Evolutionary conservation across 2,113 vertebrate genomes (phyloP), one percentile per base, ranked within the genome.

Genomic region (Caretta caretta): DNA sequence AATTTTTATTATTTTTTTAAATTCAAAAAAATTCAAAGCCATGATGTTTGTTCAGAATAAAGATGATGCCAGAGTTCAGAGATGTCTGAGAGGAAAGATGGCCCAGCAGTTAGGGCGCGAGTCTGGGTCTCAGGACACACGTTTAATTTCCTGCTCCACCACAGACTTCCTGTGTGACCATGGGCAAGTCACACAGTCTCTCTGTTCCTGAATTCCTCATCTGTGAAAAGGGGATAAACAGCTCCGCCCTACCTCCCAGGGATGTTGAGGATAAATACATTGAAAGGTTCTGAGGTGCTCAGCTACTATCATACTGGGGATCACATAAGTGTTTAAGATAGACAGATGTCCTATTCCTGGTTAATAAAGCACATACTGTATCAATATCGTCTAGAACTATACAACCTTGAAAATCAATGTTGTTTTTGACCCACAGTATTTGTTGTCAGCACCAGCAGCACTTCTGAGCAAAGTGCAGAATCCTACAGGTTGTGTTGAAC

Each of bases 61-160:
- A 92, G 90, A 65, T 92, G 89, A 95, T 65, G 81, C 83, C 93
- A 87, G 92, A 8, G 46, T 25, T 91, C 78, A 87, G 88, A 84
- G 92, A 86, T 90, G 62, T 4, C 90, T 1, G 10, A 24, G 62
- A 88, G 62, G n/a, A 92, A 65, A 53, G 54, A 79, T 38, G 93
- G 75, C 0, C 0, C 83, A 92, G 80, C 86, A 69, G 75, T 25
- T n/a, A 5, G 79, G 35, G n/a, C 78, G 42, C 8, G 93, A 65
- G 24, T 50, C 80, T 88, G 76, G 53, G 49, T 65, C 46, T 88
- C 49, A 20, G 27, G 79, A 88, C 62, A 50, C 82, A 62, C n/a
- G 50, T 48, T 53, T n/a, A 89, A 86, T 93, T 84, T 38, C 51
- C 88, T 79, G 42, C 90, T 87, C 69, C 69, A 92, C 53, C 42